These are phyloP conservation scores for Campoplex nolae DNA, from an alignment of 2,888 invertebrate genomes.

Conservation along the genomic window DNA sequence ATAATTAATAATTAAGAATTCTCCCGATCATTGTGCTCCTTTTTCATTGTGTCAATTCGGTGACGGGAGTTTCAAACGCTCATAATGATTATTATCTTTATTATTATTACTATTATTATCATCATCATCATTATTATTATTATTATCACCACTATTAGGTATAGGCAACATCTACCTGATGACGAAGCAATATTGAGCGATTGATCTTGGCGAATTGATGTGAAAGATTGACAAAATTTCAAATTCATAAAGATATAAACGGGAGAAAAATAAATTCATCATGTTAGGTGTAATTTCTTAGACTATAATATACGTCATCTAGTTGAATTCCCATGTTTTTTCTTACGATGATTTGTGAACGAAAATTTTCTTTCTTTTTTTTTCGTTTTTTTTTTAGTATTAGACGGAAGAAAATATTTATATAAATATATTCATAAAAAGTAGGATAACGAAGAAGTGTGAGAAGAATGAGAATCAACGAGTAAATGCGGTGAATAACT, in stretches of 20 bases:
- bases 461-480: constrained; percentile 73
- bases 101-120: constrained; percentile 57
- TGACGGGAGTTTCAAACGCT: constrained; percentile 55
- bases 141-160: constrained; percentile 71
- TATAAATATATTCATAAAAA: constrained; percentile 72
- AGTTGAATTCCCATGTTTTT: constrained; percentile 79
- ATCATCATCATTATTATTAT: too few species aligned
- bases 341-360: constrained; percentile 78
- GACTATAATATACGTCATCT: constrained; percentile 79
- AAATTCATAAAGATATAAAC: constrained; percentile 53
- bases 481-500: constrained; percentile 76
- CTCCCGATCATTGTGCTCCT: constrained; percentile 23
- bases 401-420: constrained; percentile 68
- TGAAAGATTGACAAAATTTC: constrained; percentile 53
- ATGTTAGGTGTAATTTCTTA: constrained; percentile 80
- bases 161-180: constrained; percentile 82
- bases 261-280: constrained; percentile 60
- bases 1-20: constrained; percentile 39
- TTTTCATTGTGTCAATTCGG: constrained; percentile 43
- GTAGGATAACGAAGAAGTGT: constrained; percentile 71
- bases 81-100: constrained; percentile 46
- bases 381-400: constrained; percentile 71
- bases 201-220: constrained; percentile 74
- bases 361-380: constrained; percentile 73
- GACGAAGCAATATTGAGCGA: constrained; percentile 82